Evolutionary conservation across 2,113 vertebrate species (phyloP), one percentile per base, ranked within the genome.

Genomic region (Strix aluco): DNA sequence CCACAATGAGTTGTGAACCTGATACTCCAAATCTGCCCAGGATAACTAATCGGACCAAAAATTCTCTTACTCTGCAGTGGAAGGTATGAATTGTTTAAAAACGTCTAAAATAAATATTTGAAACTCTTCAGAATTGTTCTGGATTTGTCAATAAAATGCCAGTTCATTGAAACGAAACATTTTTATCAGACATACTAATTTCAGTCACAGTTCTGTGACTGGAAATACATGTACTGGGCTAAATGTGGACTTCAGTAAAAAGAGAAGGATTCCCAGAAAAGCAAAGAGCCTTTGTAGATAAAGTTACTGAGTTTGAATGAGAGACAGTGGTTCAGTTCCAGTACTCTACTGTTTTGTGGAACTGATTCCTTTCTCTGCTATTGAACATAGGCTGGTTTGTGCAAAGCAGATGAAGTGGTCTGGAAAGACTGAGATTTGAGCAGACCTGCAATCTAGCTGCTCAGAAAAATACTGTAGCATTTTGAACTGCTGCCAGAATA

Each of bases 41-140:
- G 95, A 99, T 99, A 98, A 97, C 98, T 93, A 99, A 99, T 83
- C 98, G 99, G 96, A 99, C 99, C 98, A 99, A 99, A 98, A 99
- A 98, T 98, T 98, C 98, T 47, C 99, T 99, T 21, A 98, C 98
- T 83, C 97, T 99, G 67, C 99, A 99, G 80, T 99, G 99, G 99
- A 99, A 99, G 99, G 99, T 99, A 97, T 97, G 89, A 88, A 65
- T 79, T 86, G 17, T n/a, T 74, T 88, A 15, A 78, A 47, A 81
- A 15, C 12, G 32, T 63, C 58, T 44, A 36, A 73, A 96, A 46
- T 17, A 54, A 81, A 22, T 88, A 16, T 23, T 92, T 70, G n/a
- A 9, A 87, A 51, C 17, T 90, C 25, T 46, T 61, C 8, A 67
- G 38, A 57, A 47, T 83, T 65, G 25, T 55, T 83, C 22, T 2